Evolutionary conservation across 2,888 invertebrate species (phyloP), one percentile per base, ranked within the genome.

Genomic region (Alitta virens): DNA sequence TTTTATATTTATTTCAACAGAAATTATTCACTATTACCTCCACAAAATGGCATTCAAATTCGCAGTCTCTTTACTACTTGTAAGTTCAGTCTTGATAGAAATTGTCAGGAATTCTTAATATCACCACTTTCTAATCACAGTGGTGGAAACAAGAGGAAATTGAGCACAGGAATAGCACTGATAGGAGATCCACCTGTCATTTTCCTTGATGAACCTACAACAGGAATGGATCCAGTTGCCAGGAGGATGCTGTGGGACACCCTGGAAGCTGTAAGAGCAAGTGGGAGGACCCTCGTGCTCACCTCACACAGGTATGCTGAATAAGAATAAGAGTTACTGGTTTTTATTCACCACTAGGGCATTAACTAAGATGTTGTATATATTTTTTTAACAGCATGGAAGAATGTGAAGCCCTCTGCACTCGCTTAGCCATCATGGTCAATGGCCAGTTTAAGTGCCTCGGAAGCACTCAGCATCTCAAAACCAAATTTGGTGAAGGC

Each of bases 381-480:
- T n/a, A n/a, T n/a, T n/a, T n/a, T 56, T 26, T 1, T 60, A 62
- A 16, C 62, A 71, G 71, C 62, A 91, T 92, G 91, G 91, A 91
- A 78, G 91, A 92, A 83, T 91, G 91, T 83, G 91, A 91, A 76
- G 88, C 88, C 43, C 85, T 91, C 26, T 91, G 91, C 78, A 85
- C 87, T 56, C 86, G 90, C 62, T 82, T 92, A 68, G 90, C 87
- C 1, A 91, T 92, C 63, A 87, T 92, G 90, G 86, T 87, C 0
- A 83, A 83, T 62, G 91, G 92, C 0, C 83, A 85, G 71, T 82
- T 91, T 68, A 86, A 87, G 67, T 91, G 91, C 74, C 84, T 91
- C 56, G 91, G 91, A 58, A 85, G 87, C 62, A 86, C 88, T 65
- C 87, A 88, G 64, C 87, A 87, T 63, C 84, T 92, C 71, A 90